Percentiles rank a stretch among this genome's conserved stretches.
These are phyloP conservation scores for Enteromius paludinosus DNA, from an alignment of 2,797 vertebrate species.

Conservation along the genomic window DNA sequence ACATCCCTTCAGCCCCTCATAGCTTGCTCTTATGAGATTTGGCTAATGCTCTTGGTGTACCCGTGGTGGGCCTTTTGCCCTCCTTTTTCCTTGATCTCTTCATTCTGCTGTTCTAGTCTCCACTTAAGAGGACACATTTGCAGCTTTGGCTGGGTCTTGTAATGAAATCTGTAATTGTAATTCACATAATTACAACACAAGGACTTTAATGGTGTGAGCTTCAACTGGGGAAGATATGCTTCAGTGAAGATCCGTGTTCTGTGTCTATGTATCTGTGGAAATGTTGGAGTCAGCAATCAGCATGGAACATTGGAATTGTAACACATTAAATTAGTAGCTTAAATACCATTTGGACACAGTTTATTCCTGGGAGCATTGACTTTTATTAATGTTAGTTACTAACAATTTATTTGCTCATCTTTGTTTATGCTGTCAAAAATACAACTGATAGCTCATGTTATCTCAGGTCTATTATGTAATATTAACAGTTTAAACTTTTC, in stretches of 20 bases:
- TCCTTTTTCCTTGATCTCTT: constrained; percentile 43
- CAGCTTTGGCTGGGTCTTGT: constrained; percentile 2
- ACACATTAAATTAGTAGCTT: background rate
- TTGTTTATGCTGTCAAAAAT: background rate
- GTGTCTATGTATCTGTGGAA: background rate
- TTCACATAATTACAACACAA: constrained; percentile 24
- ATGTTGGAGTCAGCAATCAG: background rate
- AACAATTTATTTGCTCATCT: background rate
- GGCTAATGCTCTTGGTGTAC: constrained; percentile 54
- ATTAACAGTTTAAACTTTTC: background rate
- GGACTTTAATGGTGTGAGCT: background rate
- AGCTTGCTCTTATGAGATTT: constrained; percentile 61
- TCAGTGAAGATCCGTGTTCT: background rate
- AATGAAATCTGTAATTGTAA: constrained; percentile 18
- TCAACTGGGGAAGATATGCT: background rate
- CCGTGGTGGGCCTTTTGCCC: constrained; percentile 2
- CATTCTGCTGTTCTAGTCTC: constrained; percentile 24
- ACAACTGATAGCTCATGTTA: background rate
- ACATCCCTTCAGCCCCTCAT: constrained; percentile 58
- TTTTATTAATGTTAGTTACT: background rate
- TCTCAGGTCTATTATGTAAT: background rate
- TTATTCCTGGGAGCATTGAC: background rate
- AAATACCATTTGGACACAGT: background rate
- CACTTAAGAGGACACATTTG: constrained; percentile 21
- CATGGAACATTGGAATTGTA: background rate